Conservation (phyloP, 2,113 vertebrate genomes). For the Ondatra zibethicus region DNA sequence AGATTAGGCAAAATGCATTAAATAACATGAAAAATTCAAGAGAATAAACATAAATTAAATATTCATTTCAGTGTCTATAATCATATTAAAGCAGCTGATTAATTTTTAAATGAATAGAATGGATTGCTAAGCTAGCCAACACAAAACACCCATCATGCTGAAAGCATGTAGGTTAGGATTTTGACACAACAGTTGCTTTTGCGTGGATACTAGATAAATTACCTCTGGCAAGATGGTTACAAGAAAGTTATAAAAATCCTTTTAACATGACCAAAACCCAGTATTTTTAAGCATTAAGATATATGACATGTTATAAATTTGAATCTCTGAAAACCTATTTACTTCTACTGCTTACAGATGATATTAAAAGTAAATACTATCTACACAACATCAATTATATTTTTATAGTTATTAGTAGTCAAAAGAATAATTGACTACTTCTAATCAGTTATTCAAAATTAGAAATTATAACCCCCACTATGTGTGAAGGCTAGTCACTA, state of each 20-base stretch:
- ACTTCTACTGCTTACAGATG: not conserved
- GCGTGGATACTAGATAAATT: not conserved
- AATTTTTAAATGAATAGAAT: constrained; percentile 3
- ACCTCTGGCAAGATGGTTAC: not conserved
- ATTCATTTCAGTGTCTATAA: not conserved
- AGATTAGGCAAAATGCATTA: not conserved
- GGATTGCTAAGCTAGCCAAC: not conserved
- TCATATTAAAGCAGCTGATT: not conserved
- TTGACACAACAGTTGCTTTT: not conserved
- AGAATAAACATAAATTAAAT: not conserved
- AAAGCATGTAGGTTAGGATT: not conserved
- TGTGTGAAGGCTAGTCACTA: not conserved
- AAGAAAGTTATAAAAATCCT: not conserved
- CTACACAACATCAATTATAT: not conserved
- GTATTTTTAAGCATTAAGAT: not conserved
- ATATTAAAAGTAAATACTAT: constrained; percentile 27
- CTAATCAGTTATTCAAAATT: not conserved
- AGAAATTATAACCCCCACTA: not conserved
- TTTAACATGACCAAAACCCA: not conserved
- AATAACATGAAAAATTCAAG: not conserved
- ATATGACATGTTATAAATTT: not conserved
- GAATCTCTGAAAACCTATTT: not conserved
- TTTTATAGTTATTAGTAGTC: not conserved
- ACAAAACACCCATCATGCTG: not conserved
- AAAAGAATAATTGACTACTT: not conserved